Conservation (phyloP, 2,113 vertebrate species). For the Aldabrachelys gigantea region DNA sequence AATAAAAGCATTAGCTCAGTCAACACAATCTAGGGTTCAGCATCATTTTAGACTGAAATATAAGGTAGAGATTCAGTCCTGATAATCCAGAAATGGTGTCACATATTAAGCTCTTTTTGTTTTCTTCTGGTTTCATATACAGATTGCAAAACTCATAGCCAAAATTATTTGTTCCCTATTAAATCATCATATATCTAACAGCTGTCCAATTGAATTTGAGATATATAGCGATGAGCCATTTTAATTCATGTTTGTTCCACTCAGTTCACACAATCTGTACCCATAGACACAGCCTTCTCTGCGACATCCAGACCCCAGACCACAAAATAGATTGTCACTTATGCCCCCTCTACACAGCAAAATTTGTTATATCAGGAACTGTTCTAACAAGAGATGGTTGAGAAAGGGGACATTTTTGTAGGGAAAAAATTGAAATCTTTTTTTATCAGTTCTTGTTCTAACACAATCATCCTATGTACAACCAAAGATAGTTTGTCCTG, state of each 20-base stretch:
- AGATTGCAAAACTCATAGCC: background rate
- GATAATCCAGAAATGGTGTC: fast-evolving
- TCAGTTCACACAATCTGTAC: too few relatives aligned
- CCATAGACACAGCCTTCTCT: fast-evolving
- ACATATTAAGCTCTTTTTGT: fast-evolving
- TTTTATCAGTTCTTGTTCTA: background rate
- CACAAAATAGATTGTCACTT: background rate
- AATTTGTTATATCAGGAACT: background rate
- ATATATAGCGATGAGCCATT: fast-evolving
- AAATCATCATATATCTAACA: background rate
- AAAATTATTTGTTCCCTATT: background rate
- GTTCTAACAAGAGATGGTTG: background rate
- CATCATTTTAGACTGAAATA: background rate
- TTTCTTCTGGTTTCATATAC: background rate
- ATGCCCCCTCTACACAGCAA: background rate
- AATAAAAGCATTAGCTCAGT: background rate
- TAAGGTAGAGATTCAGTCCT: fast-evolving
- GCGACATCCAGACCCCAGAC: background rate
- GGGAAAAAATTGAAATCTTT: background rate
- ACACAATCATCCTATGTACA: background rate
- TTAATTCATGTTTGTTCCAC: background rate
- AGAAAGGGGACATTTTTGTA: background rate
- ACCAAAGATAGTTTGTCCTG: background rate
- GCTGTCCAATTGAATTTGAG: background rate
- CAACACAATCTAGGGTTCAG: background rate